A percentile compares a stretch with the other conserved stretches of the same genome.
These are phyloP conservation scores for Camelus dromedarius DNA, from an alignment of 2,113 vertebrate species.

Conservation along the genomic window DNA sequence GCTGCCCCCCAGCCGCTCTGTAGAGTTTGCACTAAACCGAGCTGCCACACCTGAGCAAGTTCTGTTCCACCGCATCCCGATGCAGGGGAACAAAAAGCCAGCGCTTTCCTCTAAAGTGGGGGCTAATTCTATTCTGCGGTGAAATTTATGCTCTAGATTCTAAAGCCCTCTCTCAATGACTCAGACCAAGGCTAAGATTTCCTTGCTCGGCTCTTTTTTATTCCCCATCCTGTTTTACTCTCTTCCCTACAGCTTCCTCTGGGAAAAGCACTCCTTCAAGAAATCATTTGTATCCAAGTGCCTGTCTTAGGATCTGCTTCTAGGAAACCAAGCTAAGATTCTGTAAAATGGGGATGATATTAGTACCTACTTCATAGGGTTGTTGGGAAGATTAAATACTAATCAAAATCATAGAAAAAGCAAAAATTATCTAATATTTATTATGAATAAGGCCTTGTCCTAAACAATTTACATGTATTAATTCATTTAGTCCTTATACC, in stretches of 20 bases:
- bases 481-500: background rate
- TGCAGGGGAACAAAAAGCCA: background rate
- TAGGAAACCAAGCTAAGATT: background rate
- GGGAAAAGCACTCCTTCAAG: background rate
- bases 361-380: background rate
- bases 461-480: background rate
- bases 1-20: background rate
- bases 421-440: background rate
- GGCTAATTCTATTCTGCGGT: background rate
- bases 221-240: background rate
- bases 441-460: background rate
- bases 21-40: background rate
- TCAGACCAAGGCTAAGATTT: background rate
- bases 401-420: background rate
- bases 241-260: background rate
- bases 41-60: background rate
- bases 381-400: background rate
- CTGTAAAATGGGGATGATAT: background rate
- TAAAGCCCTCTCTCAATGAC: background rate
- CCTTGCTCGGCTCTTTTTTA: background rate
- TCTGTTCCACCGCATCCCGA: background rate
- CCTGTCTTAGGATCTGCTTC: background rate
- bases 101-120: background rate
- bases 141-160: background rate
- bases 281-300: background rate